Evolutionary conservation across 2,888 invertebrate species (phyloP), one percentile per base, ranked within the genome.

Genomic region (Copidosoma aretas): DNA sequence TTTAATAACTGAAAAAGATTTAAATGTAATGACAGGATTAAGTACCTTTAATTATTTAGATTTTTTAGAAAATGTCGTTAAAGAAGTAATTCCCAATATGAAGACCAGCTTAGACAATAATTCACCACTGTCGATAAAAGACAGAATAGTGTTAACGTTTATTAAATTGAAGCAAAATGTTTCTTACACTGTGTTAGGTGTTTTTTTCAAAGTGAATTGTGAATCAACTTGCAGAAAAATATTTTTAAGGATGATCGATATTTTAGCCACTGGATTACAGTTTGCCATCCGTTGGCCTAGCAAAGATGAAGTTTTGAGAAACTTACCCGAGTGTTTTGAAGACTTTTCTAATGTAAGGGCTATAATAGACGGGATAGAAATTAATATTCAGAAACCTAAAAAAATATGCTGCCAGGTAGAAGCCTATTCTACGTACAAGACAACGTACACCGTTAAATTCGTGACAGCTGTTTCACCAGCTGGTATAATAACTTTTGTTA

Each of bases 281-380:
- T 57, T 21, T 57, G 21, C 52, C 41, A 61, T 67, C 57, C 15
- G n/a, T 5, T 54, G 63, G 53, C 60, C 59, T 12, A 15, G 25
- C 14, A 53, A 51, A 56, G 24, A 54, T 0, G 56, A 68, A 54
- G 25, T 59, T 17, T 56, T 46, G 49, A 63, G 46, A 60, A 60
- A 49, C 25, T 59, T 77, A 24, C 77, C 76, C 12, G 52, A 19
- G 12, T 77, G 74, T 71, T 80, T 80, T 71, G 8, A 73, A 66
- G 66, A 70, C 17, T 79, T 74, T 73, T 56, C 67, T 59, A 68
- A 76, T 64, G 73, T 73, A n/a, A 51, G 75, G 43, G 71, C 77
- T 19, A 74, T 78, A 0, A 62, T 79, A 19, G 77, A 78, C 72
- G 77, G 75, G 54, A 77, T 74, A 4, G 77, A 78, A 65, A 72